Evolutionary conservation across 2,113 vertebrate species (phyloP).

Genomic region (Mesitornis unicolor): DNA sequence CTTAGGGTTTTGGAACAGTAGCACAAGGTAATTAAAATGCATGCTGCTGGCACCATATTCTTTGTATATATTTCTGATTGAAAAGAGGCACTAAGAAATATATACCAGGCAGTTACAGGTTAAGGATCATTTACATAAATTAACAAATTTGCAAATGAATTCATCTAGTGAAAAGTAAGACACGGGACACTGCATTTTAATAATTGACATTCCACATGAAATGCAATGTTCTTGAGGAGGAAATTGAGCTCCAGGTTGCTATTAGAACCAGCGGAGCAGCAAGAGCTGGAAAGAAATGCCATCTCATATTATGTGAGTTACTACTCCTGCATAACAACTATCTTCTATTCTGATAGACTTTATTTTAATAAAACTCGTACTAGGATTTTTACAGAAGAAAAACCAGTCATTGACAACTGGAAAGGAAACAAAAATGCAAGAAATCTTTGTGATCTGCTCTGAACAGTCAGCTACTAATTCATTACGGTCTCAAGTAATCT

Average conservation of each 20-base stretch:
- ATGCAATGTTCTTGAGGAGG: constrained; percentile 83
- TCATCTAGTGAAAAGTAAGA: constrained; percentile 83
- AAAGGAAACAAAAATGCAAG: constrained; percentile 86
- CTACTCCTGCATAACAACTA: constrained; percentile 89
- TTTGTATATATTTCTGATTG: constrained; percentile 1
- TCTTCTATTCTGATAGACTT: constrained; percentile 80
- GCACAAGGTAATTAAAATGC: not conserved
- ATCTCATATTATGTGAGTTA: constrained; percentile 79
- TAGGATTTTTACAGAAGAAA: constrained; percentile 37
- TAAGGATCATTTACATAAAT: constrained; percentile 83
- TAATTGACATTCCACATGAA: constrained; percentile 86
- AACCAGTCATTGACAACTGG: constrained; percentile 61
- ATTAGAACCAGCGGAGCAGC: constrained; percentile 86
- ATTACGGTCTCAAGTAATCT: constrained; percentile 27
- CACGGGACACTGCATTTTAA: constrained; percentile 84
- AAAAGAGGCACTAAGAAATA: constrained; percentile 55
- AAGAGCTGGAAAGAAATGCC: constrained; percentile 82
- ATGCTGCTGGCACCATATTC: not conserved
- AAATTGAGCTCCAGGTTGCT: constrained; percentile 86
- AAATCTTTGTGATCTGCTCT: constrained; percentile 63
- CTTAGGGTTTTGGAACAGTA: not conserved
- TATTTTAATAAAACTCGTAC: constrained; percentile 82
- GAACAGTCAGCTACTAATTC: constrained; percentile 43
- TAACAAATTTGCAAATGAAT: constrained; percentile 83
- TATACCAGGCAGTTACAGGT: constrained; percentile 74